Evolutionary conservation across 2,888 invertebrate genomes (phyloP), one percentile per base, ranked within the genome.

Genomic region (Brassicogethes aeneus): DNA sequence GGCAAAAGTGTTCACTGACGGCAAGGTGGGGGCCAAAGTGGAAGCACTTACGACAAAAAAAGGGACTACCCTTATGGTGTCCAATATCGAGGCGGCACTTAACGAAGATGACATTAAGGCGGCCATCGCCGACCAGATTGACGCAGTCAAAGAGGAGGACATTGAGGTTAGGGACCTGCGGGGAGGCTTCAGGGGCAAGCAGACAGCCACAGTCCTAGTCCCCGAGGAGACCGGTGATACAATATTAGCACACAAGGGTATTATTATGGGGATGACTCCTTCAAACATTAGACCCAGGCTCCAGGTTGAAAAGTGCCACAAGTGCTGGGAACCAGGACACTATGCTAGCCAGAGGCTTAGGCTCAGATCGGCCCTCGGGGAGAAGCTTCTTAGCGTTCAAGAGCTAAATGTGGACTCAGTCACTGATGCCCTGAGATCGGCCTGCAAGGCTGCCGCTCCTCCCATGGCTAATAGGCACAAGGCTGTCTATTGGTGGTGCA

Each of bases 401-500:
- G 8, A 8, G 29, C 8, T 29, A 8, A 29, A 29, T 29, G n/a
- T n/a, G n/a, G 29, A 29, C 29, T 29, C 29, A 29, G 8, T 29
- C 29, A 29, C 29, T n/a, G 29, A 8, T n/a, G 29, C 29, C n/a
- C n/a, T 29, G n/a, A 29, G 29, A n/a, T 8, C 29, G 8, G 29
- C 29, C 29, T 29, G 29, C 29, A 8, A 29, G n/a, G n/a, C 8
- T 8, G 29, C 29, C n/a, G 29, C 29, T n/a, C 29, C 29, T 8
- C 29, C n/a, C 8, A 29, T 8, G 29, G n/a, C 8, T 8, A 29
- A 8, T 8, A 8, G 29, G 8, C n/a, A n/a, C 29, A 29, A 29
- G 29, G n/a, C 29, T n/a, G 29, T 29, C 29, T 29, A 29, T n/a
- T 29, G 29, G 29, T 29, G 29, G 29, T 29, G 29, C 29, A n/a